Base-by-base conservation (phyloP, 2,888 invertebrate species). In the Drosophila borborema region DNA sequence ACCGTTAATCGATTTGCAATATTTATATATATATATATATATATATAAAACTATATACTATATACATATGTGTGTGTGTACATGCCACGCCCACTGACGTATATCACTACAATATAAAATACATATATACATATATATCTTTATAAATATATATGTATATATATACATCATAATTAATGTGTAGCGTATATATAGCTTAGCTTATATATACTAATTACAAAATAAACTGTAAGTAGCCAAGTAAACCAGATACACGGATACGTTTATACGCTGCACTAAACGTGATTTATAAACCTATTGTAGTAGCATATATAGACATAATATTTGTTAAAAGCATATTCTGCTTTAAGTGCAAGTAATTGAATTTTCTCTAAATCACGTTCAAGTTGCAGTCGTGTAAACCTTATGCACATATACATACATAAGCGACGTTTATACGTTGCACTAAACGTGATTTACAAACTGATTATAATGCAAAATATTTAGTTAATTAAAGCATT, bases 1-100 rank as follows among this genome's bases (percentile, higher is more conserved):
- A 72, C 69, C 68, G 74, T 81, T 80, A 85, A 81, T 72, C 77
- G 53, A 77, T 72, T 79, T 77, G 86, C 83, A 86, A 86, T 86
- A 86, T 84, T 70, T 77, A 81, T 81, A 74, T 81, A 74, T 31
- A 49, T 49, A 34, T 49, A 34, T 55, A 49, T 67, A 12, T 14
- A 9, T 31, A 49, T 49, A 34, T 49, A 34, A 14, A 20, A 8
- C 28, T 54, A 34, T 23, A 23, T 36, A 8, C 28, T 54, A 34
- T 23, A 23, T 54, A 28, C n/a, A 72, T 8, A 55, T 41, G 14
- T 41, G 31, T 70, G 56, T 62, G 69, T 67, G 70, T 70, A 64
- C 64, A 79, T 77, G 74, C 62, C 80, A 77, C 68, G 63, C 69
- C 69, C 80, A 66, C 70, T 79, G 73, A 64, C 63, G 64, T 78